Conservation (phyloP, 2,113 vertebrate species). For the Macaca fascicularis region T2T-MFA8v1.1 NC_088386.1:43938001-43938500, state of each 20-base stretch:
- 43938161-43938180: slow-evolving; percentile 42
- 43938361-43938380: slow-evolving; percentile 59
- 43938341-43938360: slow-evolving; percentile 62
- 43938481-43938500: slow-evolving; percentile 78
- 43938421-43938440: slow-evolving; percentile 64
- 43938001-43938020: neutral
- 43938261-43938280: slow-evolving; percentile 45
- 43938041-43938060: slow-evolving; percentile 20
- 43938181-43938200: slow-evolving; percentile 55
- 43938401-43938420: slow-evolving; percentile 46
- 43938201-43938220: slow-evolving; percentile 55
- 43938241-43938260: slow-evolving; percentile 53
- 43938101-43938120: slow-evolving; percentile 28
- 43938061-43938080: slow-evolving; percentile 42
- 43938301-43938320: slow-evolving; percentile 25
- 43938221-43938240: slow-evolving; percentile 64
- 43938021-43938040: slow-evolving; percentile 11
- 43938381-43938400: slow-evolving; percentile 12
- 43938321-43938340: slow-evolving; percentile 54
- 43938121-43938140: slow-evolving; percentile 28
- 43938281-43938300: slow-evolving; percentile 59
- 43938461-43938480: slow-evolving; percentile 58
- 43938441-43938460: slow-evolving; percentile 77
- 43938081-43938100: neutral
- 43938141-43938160: neutral